Evolutionary conservation across 2,888 invertebrate genomes (phyloP).

Genomic region (Acanthosoma haemorrhoidale): DNA sequence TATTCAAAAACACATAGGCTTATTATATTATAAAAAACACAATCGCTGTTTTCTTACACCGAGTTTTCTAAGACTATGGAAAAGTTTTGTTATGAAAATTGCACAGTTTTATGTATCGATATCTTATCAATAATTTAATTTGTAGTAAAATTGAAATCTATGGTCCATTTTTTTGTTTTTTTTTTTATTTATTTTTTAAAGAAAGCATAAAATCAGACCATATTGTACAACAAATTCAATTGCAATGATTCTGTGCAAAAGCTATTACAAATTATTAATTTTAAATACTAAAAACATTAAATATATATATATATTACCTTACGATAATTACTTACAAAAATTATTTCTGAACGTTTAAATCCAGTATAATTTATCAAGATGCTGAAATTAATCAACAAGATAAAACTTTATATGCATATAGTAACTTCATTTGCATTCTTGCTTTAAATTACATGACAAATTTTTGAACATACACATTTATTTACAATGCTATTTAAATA

Average conservation of each 20-base stretch:
- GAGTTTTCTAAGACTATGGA: not conserved
- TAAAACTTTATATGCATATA: slow-evolving; percentile 23
- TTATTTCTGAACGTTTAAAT: slow-evolving; percentile 14
- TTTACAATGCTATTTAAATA: slow-evolving; percentile 20
- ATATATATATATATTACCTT: slow-evolving; percentile 15
- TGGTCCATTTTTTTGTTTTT: not conserved
- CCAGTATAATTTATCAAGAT: slow-evolving; percentile 10
- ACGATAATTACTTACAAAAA: slow-evolving; percentile 17
- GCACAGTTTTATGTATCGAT: not conserved
- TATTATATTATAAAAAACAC: slow-evolving; percentile 7
- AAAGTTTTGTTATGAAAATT: not conserved
- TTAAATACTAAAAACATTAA: slow-evolving; percentile 21
- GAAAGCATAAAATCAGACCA: slow-evolving; percentile 4
- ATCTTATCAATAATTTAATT: too few species aligned
- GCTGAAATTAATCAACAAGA: slow-evolving; percentile 21
- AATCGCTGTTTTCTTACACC: not conserved
- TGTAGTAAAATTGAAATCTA: too few species aligned
- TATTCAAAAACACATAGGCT: slow-evolving; percentile 15
- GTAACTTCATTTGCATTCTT: slow-evolving; percentile 24
- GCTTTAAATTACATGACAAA: slow-evolving; percentile 24
- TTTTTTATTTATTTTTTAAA: too few species aligned
- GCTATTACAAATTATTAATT: slow-evolving; percentile 26
- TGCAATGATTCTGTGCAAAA: slow-evolving; percentile 16
- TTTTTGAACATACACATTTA: slow-evolving; percentile 19
- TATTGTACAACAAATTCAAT: not conserved